A percentile compares a stretch with the other conserved stretches of the same genome.
Evolutionary conservation across 1,140 invertebrate genomes (phyloP).

Genomic region (Triops longicaudatus): DNA sequence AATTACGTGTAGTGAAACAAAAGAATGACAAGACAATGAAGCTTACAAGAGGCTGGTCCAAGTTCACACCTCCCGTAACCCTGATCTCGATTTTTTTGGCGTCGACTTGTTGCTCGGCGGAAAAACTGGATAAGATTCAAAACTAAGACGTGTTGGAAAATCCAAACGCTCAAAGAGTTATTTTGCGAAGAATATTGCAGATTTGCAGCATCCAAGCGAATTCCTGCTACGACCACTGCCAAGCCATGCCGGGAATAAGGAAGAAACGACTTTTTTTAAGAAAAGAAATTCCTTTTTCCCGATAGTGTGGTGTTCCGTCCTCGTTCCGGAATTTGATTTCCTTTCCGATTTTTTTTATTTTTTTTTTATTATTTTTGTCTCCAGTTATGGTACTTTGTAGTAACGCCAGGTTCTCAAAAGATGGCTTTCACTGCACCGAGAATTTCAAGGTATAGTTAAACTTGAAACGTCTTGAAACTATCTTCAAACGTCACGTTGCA

Average conservation of each 20-base stretch:
- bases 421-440: no score
- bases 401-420: no score
- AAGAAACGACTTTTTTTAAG: neutral
- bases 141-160: neutral
- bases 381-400: no score
- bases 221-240: neutral
- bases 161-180: neutral
- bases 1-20: neutral
- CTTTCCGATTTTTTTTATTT: neutral
- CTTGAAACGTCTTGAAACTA: no score
- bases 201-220: neutral
- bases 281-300: neutral
- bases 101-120: neutral
- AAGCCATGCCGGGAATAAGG: neutral
- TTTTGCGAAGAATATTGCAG: neutral
- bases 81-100: neutral
- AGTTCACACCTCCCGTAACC: conserved; percentile 3
- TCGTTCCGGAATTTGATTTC: neutral
- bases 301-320: neutral
- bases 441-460: no score
- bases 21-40: neutral
- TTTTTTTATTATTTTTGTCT: neutral
- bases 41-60: conserved; percentile 4
- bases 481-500: no score
- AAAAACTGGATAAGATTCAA: neutral